Conservation (phyloP, 2,113 vertebrate genomes). For the Petrocephalus microphthalmus region DNA sequence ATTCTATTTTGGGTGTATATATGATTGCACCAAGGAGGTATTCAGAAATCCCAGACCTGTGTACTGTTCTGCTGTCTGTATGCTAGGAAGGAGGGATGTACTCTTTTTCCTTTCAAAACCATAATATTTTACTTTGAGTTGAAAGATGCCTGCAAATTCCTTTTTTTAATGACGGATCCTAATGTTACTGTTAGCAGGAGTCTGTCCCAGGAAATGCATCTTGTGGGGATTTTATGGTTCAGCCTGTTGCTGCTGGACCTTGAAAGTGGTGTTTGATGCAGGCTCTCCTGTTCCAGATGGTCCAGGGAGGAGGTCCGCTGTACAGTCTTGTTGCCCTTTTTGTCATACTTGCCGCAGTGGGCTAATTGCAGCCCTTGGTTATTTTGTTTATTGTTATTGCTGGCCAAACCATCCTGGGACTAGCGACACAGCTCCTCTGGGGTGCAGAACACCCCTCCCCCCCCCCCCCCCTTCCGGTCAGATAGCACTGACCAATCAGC, state of each 20-base stretch:
- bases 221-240: neutral
- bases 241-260: neutral
- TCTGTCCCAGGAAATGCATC: neutral
- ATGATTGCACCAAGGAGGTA: neutral
- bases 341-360: neutral
- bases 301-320: neutral
- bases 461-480: no score
- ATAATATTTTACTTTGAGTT: neutral
- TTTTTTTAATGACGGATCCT: neutral
- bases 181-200: neutral
- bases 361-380: neutral
- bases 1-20: neutral
- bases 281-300: neutral
- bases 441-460: neutral
- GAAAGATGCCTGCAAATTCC: neutral
- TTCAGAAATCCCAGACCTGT: neutral
- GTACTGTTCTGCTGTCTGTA: neutral
- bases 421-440: neutral
- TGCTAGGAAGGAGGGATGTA: neutral
- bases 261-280: neutral
- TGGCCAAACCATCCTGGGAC: neutral
- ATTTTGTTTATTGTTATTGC: neutral
- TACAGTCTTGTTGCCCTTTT: neutral
- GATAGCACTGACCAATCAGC: neutral
- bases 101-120: neutral